These are phyloP conservation scores for Eulacestoma nigropectus DNA, from an alignment of 2,113 vertebrate genomes.

Conservation along the genomic window DNA sequence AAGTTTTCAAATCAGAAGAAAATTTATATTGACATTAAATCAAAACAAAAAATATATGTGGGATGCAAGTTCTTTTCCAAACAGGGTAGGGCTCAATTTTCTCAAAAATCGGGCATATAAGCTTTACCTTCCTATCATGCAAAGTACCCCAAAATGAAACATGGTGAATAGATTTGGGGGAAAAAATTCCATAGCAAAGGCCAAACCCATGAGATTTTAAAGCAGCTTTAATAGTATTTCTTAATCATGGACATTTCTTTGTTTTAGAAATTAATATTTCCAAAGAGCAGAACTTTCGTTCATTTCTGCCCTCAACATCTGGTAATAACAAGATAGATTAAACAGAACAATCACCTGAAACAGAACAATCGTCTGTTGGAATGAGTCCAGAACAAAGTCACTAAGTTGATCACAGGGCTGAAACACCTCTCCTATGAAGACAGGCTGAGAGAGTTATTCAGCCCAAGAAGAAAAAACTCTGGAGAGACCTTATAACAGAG, in stretches of 20 bases:
- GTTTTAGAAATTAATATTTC: neutral
- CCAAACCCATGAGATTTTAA: neutral
- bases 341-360: neutral
- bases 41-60: neutral
- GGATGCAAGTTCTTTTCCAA: neutral
- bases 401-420: neutral
- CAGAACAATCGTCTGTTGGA: neutral
- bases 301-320: neutral
- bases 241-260: neutral
- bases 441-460: no score
- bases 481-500: neutral
- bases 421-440: neutral
- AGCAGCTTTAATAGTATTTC: neutral
- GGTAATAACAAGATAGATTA: neutral
- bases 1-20: constrained; percentile 39
- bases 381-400: neutral
- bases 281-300: neutral
- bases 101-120: neutral
- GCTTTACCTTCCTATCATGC: neutral
- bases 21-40: constrained; percentile 16
- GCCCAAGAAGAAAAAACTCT: neutral
- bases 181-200: neutral
- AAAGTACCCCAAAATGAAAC: neutral
- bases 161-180: rapidly evolving
- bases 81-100: neutral